phyloP scores from a whole-genome alignment of 2,888 invertebrate genomes.

The Orthosia cruda region DNA sequence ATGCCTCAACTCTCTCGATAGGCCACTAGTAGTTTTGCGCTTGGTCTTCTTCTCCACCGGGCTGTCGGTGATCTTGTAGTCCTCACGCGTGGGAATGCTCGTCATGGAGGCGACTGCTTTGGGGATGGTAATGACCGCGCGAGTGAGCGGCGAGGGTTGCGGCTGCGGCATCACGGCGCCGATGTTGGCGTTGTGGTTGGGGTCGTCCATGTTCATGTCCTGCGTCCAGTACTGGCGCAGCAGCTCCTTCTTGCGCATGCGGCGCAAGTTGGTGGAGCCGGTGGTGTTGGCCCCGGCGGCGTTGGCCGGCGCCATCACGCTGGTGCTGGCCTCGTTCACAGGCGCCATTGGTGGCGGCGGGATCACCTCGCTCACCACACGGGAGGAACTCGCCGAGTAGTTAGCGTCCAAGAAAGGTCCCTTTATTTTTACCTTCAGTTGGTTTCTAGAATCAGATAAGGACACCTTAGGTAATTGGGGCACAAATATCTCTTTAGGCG shows the following conservation, averaged over 20 bases:
- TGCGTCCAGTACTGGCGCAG: constrained; percentile 96
- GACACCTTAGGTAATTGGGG: constrained; percentile 93
- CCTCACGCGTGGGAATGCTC: constrained; percentile 96
- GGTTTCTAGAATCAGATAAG: constrained; percentile 95
- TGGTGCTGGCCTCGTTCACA: constrained; percentile 81
- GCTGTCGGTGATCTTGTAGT: constrained; percentile 94
- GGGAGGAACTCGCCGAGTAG: constrained; percentile 93
- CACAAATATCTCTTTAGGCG: constrained; percentile 76
- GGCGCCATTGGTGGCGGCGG: constrained; percentile 85
- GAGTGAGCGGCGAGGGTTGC: constrained; percentile 92
- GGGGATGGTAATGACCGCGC: constrained; percentile 96
- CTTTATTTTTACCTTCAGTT: constrained; percentile 97
- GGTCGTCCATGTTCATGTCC: constrained; percentile 97
- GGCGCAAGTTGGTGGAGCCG: constrained; percentile 95
- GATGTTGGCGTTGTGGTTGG: constrained; percentile 87
- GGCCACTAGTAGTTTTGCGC: constrained; percentile 89
- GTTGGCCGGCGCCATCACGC: constrained; percentile 84
- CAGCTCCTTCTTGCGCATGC: constrained; percentile 98
- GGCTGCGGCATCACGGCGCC: constrained; percentile 90
- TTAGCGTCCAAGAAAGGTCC: constrained; percentile 96
- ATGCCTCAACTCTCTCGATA: constrained; percentile 93
- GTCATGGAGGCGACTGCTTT: constrained; percentile 98
- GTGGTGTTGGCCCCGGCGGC: constrained; percentile 85
- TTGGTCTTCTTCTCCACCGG: constrained; percentile 94
- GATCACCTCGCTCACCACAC: constrained; percentile 86